Base-by-base conservation (phyloP, 2,888 invertebrate species). In the Patella caerulea region DNA sequence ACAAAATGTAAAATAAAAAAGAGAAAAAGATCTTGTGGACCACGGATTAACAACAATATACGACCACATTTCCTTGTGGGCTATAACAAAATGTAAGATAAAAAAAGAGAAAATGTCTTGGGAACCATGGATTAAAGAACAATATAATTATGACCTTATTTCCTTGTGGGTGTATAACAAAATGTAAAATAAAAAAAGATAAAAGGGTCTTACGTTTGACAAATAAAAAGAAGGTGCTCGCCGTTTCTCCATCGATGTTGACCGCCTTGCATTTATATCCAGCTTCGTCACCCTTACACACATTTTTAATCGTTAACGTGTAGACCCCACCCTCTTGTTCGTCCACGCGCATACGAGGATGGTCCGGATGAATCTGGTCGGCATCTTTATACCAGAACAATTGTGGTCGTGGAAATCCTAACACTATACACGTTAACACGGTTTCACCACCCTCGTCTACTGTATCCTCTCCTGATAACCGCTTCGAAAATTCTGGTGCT, bases 241-340 rank as follows among this genome's bases (percentile, higher is more conserved):
- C 84, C 59, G 86, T 83, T 79, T 85, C 83, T 78, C 89, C 88
- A 81, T 89, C 89, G 76, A 79, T 77, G 80, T 89, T 89, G 75
- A 87, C 86, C 12, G 88, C 88, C 54, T 83, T 79, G 73, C 87
- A 85, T 75, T 84, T 83, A 80, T 88, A 88, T 11, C 85, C 84
- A 11, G 87, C 89, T 78, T 86, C 88, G 81, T 89, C 89, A 12
- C 85, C 85, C 72, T 86, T 86, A 77, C 83, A 86, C 54, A 87
- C 84, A 29, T 84, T 83, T 69, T 82, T 76, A n/a, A 88, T 80
- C 52, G 81, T 82, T 19, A 89, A 82, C 19, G 80, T 79, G 79
- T 84, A 86, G 55, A 82, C 76, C 11, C 87, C 87, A 24, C 78
- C 81, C 55, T 85, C 87, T 34, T 78, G 79, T 29, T 76, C 74